These are phyloP conservation scores for Petrosia ficiformis DNA, from an alignment of 37 sponge, comb jelly and placozoan species.

Conservation along the genomic window DNA sequence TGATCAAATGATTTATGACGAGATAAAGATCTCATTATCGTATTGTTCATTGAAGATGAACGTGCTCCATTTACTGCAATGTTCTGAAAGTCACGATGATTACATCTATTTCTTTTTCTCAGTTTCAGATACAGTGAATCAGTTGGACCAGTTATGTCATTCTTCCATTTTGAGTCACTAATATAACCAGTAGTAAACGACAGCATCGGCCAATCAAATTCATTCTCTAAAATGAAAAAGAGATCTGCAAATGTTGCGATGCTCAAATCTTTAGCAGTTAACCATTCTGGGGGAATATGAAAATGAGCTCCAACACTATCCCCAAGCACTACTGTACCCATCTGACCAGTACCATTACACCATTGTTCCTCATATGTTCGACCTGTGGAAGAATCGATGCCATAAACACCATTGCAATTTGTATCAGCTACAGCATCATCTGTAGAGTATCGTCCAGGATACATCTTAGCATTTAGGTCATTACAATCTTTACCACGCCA, in stretches of 20 bases:
- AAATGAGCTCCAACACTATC: conserved; percentile 94
- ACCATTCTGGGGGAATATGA: conserved; percentile 80
- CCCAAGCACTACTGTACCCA: conserved; percentile 79
- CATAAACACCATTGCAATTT: conserved; percentile 89
- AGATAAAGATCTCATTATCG: conserved; percentile 60
- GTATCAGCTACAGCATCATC: conserved; percentile 72
- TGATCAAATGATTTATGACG: conserved; percentile 47
- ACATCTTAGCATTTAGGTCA: conserved; percentile 47
- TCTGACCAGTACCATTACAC: conserved; percentile 72
- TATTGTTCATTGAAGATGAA: conserved; percentile 51
- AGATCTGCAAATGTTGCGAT: conserved; percentile 62
- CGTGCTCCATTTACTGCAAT: conserved; percentile 90
- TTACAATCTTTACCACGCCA: conserved; percentile 94
- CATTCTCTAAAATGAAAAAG: conserved; percentile 77
- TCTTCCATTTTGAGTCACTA: conserved; percentile 43
- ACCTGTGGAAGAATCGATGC: conserved; percentile 55
- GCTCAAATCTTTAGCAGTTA: conserved; percentile 59
- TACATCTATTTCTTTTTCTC: conserved; percentile 68
- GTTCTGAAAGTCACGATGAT: conserved; percentile 93
- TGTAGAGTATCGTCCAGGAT: conserved; percentile 65
- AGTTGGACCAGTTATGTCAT: conserved; percentile 66
- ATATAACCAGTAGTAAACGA: conserved; percentile 73
- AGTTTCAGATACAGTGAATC: conserved; percentile 74
- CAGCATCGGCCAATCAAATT: conserved; percentile 95
- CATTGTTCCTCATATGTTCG: conserved; percentile 79